A percentile compares a stretch with the other conserved stretches of the same genome.
Conservation (phyloP, 2,888 invertebrate genomes). For the Mesopsocus fuscifrons region DNA sequence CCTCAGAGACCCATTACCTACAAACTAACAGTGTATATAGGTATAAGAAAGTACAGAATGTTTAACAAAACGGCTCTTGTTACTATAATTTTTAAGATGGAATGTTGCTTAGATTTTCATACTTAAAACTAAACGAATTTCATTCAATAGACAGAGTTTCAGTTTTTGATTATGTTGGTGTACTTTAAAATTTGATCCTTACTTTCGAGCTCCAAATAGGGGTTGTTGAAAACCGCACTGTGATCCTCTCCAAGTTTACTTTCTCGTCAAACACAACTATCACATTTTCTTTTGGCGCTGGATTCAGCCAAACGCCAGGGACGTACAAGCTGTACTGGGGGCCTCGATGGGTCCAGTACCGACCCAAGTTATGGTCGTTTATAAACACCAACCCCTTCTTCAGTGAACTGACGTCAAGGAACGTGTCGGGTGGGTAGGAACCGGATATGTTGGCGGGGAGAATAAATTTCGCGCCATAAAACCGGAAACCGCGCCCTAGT, state of each 20-base stretch:
- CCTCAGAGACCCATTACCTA: no score
- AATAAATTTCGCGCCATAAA: background rate
- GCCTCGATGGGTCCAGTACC: constrained; percentile 20
- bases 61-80: background rate
- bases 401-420: background rate
- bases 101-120: background rate
- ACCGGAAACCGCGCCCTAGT: background rate
- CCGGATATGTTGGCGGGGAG: background rate
- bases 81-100: background rate
- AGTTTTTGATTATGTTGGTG: background rate
- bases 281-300: constrained; percentile 17
- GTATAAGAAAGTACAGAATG: no score
- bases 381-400: constrained; percentile 20
- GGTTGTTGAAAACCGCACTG: background rate
- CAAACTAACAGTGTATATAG: no score
- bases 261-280: constrained; percentile 17
- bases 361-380: constrained; percentile 19
- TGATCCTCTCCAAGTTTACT: background rate
- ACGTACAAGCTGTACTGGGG: constrained; percentile 20
- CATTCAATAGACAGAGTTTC: background rate
- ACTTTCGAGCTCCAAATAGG: background rate
- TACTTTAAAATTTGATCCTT: no score
- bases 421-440: constrained; percentile 3
- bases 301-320: constrained; percentile 17
- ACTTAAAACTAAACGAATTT: background rate